Evolutionary conservation across 2,113 vertebrate genomes (phyloP).

Genomic region (Jacana jacana): DNA sequence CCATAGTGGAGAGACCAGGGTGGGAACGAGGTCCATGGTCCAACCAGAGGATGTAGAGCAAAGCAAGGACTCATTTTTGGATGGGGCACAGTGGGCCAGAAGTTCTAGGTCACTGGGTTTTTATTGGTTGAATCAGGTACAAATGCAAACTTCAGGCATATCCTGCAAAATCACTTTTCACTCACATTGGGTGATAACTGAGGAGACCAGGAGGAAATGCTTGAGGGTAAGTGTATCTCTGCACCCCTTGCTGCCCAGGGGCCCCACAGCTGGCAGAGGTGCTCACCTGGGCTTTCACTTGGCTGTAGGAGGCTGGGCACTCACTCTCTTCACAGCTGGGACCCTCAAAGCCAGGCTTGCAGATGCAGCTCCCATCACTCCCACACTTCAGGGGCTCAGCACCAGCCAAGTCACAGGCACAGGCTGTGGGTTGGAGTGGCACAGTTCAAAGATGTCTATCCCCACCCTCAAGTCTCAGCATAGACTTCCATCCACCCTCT

Average conservation of each 20-base stretch:
- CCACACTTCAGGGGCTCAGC: conserved; percentile 76
- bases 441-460: neutral
- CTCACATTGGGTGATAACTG: neutral
- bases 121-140: neutral
- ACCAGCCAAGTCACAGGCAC: conserved; percentile 76
- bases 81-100: neutral
- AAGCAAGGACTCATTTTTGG: neutral
- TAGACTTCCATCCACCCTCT: neutral
- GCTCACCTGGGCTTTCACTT: conserved; percentile 82
- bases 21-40: neutral
- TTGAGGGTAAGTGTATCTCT: fast-evolving
- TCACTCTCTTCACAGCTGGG: conserved; percentile 74
- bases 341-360: conserved; percentile 84
- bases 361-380: conserved; percentile 81
- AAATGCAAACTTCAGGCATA: neutral
- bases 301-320: conserved; percentile 87
- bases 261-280: neutral
- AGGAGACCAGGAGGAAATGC: neutral
- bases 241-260: neutral
- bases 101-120: fast-evolving
- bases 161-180: neutral
- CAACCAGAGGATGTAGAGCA: neutral
- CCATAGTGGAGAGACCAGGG: fast-evolving
- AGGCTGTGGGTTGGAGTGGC: conserved; percentile 67
- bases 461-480: neutral